Base-by-base conservation (phyloP, 2,888 invertebrate genomes). In the Drosophila koepferae region DNA sequence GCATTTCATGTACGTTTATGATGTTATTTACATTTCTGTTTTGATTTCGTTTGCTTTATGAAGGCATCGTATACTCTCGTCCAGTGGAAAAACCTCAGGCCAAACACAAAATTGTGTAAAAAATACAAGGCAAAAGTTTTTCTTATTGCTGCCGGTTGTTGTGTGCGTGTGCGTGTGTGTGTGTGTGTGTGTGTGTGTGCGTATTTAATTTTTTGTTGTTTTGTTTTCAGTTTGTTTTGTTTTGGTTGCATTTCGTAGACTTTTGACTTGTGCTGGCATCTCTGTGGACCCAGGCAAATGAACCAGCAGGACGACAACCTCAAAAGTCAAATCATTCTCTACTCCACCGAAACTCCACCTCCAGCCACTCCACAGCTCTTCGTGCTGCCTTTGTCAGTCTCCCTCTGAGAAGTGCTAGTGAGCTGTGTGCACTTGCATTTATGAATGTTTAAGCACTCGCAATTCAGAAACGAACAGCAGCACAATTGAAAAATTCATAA, bases 401-500 rank as follows among this genome's bases (percentile, higher is more conserved):
- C 0, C 10, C 16, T 23, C 12, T 40, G 41, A 55, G 63, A 64
- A 72, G 63, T 80, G 77, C 70, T 54, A 81, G 72, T 82, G 82
- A 82, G 81, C 81, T 79, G 74, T 85, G 70, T 74, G 85, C 87
- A 73, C 79, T 85, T 85, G 85, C 86, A 85, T 87, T 86, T 88
- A 86, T 86, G 83, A 86, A 88, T 86, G 84, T 83, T 87, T 86
- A 83, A 86, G 81, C 75, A 83, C 80, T 87, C 67, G 65, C 77
- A 73, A 70, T 55, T 78, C 78, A 51, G 59, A 71, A 65, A 72
- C 49, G 41, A 66, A 76, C 71, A 63, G 63, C 64, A 73, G 64
- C 79, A 81, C 86, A 86, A 86, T 86, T 86, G 85, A 86, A 88
- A 86, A 88, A 86, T 86, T 77, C 83, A 86, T 86, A 80, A 82